phyloP scores from a whole-genome alignment of 2,113 vertebrate genomes.

The Nesogale talazaci region DNA sequence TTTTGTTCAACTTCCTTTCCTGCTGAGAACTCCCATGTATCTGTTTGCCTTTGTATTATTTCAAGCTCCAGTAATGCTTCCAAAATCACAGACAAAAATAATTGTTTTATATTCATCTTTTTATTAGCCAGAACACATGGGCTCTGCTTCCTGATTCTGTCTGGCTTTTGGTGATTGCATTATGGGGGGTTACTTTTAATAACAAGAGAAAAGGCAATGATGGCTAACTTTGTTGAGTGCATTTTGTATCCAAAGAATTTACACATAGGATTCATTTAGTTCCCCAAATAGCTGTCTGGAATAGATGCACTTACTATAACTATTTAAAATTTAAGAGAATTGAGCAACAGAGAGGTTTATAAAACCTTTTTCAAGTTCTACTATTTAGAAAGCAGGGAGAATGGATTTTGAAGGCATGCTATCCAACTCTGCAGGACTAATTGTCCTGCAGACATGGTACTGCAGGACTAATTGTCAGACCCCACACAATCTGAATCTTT shows the following conservation, averaged over 20 bases:
- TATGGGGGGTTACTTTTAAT: neutral
- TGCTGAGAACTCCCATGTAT: neutral
- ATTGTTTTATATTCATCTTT: conserved; percentile 37
- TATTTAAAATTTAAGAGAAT: neutral
- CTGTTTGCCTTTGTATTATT: conserved; percentile 25
- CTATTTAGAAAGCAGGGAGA: neutral
- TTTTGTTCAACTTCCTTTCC: neutral
- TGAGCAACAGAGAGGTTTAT: neutral
- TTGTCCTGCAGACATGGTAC: neutral
- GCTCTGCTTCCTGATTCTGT: conserved; percentile 11
- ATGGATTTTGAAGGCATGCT: neutral
- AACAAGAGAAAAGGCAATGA: neutral
- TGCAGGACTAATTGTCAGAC: neutral
- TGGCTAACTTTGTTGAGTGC: neutral
- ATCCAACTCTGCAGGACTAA: neutral
- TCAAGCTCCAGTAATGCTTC: conserved; percentile 38
- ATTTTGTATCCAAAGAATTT: conserved; percentile 22
- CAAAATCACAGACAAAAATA: conserved; percentile 44
- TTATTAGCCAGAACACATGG: conserved; percentile 18
- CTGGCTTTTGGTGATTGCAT: neutral
- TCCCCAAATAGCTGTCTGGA: neutral
- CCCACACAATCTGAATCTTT: neutral
- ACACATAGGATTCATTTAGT: conserved; percentile 6
- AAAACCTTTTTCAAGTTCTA: neutral
- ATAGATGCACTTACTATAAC: neutral